Evolutionary conservation across 2,888 invertebrate genomes (phyloP).

Genomic region (Stomorhina lunata): DNA sequence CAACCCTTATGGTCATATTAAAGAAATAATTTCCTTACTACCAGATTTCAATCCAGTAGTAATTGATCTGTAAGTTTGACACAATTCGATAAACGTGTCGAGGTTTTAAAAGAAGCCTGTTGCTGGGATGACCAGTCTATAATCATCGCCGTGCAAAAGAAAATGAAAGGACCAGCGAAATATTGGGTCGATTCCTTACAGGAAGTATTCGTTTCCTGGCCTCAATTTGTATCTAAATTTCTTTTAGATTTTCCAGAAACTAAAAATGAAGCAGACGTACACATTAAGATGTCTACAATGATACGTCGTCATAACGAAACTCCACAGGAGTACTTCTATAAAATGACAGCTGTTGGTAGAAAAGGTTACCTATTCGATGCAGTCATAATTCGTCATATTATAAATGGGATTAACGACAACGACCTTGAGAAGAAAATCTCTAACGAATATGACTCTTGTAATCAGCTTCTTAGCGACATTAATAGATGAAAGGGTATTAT

Average conservation of each 20-base stretch:
- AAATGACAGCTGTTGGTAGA: conserved; percentile 47
- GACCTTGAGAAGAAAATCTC: conserved; percentile 49
- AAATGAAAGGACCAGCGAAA: conserved; percentile 43
- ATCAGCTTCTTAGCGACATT: conserved; percentile 20
- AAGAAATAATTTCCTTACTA: conserved; percentile 23
- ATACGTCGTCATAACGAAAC: conserved; percentile 19
- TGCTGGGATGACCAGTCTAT: conserved; percentile 44
- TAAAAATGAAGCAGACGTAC: conserved; percentile 12
- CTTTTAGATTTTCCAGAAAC: conserved; percentile 29
- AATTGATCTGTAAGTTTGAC: conserved; percentile 17
- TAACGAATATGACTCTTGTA: conserved; percentile 40
- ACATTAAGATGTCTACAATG: conserved; percentile 50
- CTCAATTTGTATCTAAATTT: conserved; percentile 29
- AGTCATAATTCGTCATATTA: conserved; percentile 50
- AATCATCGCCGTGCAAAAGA: conserved; percentile 53
- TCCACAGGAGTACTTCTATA: conserved; percentile 17
- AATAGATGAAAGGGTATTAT: too few relatives aligned
- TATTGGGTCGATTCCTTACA: conserved; percentile 50
- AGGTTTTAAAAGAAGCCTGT: conserved; percentile 45
- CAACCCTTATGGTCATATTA: conserved; percentile 28
- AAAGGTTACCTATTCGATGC: conserved; percentile 44
- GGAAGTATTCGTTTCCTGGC: conserved; percentile 19
- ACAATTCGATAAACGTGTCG: conserved; percentile 17
- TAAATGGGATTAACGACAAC: conserved; percentile 49
- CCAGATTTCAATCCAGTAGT: conserved; percentile 44